These are phyloP conservation scores for Nothoprocta pentlandii DNA, from an alignment of 2,113 vertebrate genomes.

Conservation along the genomic window DNA sequence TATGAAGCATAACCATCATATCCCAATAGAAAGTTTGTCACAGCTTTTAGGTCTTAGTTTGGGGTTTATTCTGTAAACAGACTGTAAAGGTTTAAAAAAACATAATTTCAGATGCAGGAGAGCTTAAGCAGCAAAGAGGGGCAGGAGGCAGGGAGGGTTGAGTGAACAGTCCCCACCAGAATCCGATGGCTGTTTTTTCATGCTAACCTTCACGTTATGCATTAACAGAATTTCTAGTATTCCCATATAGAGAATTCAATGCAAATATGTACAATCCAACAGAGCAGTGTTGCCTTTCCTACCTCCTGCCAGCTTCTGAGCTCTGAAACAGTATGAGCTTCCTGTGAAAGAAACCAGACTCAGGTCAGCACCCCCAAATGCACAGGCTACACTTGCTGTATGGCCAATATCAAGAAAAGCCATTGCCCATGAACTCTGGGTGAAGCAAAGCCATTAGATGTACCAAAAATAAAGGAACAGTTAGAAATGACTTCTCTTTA, in stretches of 20 bases:
- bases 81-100: background rate
- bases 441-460: constrained; percentile 81
- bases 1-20: background rate
- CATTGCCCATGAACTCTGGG: constrained; percentile 76
- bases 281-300: constrained; percentile 57
- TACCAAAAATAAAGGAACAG: constrained; percentile 69
- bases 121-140: background rate
- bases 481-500: constrained; percentile 69
- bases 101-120: background rate
- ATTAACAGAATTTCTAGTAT: constrained; percentile 7
- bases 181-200: background rate
- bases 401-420: constrained; percentile 71
- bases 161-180: background rate
- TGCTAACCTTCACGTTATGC: background rate
- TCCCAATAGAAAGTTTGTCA: background rate
- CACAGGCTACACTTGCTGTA: constrained; percentile 67
- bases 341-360: constrained; percentile 71
- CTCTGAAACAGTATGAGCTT: constrained; percentile 59
- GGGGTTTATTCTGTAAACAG: constrained; percentile 38
- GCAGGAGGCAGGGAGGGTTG: background rate
- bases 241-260: background rate
- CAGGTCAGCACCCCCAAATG: constrained; percentile 77
- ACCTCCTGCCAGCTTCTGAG: constrained; percentile 65
- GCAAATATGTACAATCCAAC: background rate
- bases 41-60: constrained; percentile 8